Base-by-base conservation (phyloP, 92 coral and sea anemone species). In the Nematostella vectensis region DNA sequence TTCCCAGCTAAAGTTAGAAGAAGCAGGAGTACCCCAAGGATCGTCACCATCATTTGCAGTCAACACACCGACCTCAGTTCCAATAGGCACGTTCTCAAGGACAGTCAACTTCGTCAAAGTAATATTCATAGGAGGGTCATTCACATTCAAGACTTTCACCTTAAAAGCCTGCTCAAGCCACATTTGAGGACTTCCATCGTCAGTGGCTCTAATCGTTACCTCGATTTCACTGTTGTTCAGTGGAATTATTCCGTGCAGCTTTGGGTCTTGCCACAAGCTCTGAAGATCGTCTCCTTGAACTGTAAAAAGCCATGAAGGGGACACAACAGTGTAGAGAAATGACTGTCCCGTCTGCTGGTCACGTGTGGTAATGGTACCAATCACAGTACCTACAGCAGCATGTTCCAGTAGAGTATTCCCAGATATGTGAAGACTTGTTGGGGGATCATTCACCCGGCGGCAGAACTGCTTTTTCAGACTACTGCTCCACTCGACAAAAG, bases 371-470 rank as follows among this genome's bases (percentile, higher is more conserved):
- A 89, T 58, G 37, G 52, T 62, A 13, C 97, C 97, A 58, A 89
- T 54, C 11, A 63, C 23, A 11, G 77, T 72, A 2, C 88, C 82
- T 22, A 79, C 50, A 15, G 72, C 49, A 9, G 71, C 42, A 63
- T 85, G 93, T 54, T 89, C 97, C 11, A 27, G 28, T n/a, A 89
- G 66, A 22, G 26, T 51, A 11, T 61, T 31, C 15, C 61, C 71
- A 52, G 69, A 76, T 19, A 89, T 51, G 3, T 36, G 20, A 3
- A 89, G 47, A 37, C 47, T 45, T 9, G 13, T 16, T 9, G 97
- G 97, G 0, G 97, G 97, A 36, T 89, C 97, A 65, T 89, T 89
- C 28, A 38, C 31, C 42, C 97, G 65, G 31, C 95, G 83, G 61
- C 97, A 89, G 31, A 80, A 89, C 13, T 60, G 50, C 24, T 71